phyloP scores from a whole-genome alignment of 2,888 invertebrate genomes.

The Aproaerema taeniolella region DNA sequence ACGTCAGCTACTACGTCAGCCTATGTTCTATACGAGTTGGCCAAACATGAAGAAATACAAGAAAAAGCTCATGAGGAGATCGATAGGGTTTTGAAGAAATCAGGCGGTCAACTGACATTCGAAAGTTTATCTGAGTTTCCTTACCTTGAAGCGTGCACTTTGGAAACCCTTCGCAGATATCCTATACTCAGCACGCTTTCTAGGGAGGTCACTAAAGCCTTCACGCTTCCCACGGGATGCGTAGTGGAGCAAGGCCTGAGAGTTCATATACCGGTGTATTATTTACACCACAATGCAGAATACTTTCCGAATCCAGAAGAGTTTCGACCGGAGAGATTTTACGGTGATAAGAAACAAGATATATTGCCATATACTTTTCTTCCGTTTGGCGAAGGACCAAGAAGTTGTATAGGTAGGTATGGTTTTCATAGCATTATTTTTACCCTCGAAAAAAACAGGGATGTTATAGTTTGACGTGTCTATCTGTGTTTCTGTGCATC shows the following conservation, averaged over 20 bases:
- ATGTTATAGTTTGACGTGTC: too few species aligned
- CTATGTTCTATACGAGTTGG: constrained; percentile 39
- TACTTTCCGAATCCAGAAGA: constrained; percentile 46
- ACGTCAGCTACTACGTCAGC: constrained; percentile 39
- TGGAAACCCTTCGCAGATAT: constrained; percentile 42
- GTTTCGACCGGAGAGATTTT: constrained; percentile 48
- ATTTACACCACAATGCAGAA: constrained; percentile 42
- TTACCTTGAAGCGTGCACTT: constrained; percentile 38
- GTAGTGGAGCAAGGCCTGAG: constrained; percentile 41
- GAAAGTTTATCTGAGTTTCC: constrained; percentile 40
- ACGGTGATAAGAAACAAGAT: constrained; percentile 32
- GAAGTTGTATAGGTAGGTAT: constrained; percentile 51
- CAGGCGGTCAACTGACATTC: constrained; percentile 23
- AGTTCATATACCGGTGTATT: constrained; percentile 47
- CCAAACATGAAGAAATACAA: constrained; percentile 37
- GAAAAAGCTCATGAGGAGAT: constrained; percentile 23
- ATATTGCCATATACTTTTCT: constrained; percentile 46
- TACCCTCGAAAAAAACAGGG: too few species aligned
- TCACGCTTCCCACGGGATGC: constrained; percentile 41
- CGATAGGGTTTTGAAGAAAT: constrained; percentile 29
- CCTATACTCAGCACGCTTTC: constrained; percentile 43
- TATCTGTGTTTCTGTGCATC: too few species aligned
- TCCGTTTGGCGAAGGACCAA: constrained; percentile 56
- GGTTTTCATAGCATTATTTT: too few species aligned
- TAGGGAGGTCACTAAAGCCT: constrained; percentile 45